phyloP scores from a whole-genome alignment of 2,113 vertebrate genomes.

The Oncorhynchus keta region DNA sequence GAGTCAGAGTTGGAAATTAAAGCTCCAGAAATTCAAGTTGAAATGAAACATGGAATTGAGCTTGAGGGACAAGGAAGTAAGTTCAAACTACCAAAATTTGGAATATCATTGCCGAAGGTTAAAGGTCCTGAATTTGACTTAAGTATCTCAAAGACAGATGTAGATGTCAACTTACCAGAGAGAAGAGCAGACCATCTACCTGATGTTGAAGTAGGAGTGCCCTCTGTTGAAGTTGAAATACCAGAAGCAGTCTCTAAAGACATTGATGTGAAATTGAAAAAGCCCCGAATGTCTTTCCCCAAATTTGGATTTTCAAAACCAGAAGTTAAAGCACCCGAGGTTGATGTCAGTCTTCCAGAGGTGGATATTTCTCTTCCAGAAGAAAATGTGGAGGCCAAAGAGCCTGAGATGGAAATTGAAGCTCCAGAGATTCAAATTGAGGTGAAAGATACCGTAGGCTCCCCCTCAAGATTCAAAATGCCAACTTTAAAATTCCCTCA shows the following conservation, averaged over 20 bases:
- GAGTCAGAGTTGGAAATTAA: conserved; percentile 13
- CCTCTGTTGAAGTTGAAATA: not conserved
- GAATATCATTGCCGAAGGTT: conserved; percentile 24
- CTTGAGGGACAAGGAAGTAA: conserved; percentile 16
- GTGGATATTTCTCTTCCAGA: conserved; percentile 4
- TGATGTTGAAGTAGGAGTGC: conserved; percentile 27
- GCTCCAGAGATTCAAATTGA: conserved; percentile 3
- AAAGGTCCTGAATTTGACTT: conserved; percentile 15
- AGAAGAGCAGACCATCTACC: conserved; percentile 4
- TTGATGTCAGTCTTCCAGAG: not conserved
- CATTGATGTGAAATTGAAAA: conserved; percentile 15
- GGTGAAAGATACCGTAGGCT: conserved; percentile 6
- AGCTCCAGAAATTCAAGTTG: conserved; percentile 5
- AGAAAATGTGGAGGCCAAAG: not conserved
- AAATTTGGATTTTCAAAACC: conserved; percentile 26
- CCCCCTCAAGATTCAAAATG: conserved; percentile 37
- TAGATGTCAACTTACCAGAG: conserved; percentile 21
- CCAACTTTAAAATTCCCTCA: conserved; percentile 39
- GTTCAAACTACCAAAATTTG: conserved; percentile 36
- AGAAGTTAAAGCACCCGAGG: conserved; percentile 23
- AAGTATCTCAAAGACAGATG: conserved; percentile 15
- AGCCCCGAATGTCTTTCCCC: conserved; percentile 10
- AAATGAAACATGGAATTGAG: conserved; percentile 14
- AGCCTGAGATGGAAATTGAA: not conserved
- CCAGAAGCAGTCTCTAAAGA: not conserved